Evolutionary conservation across 2,113 vertebrate genomes (phyloP), one percentile per base, ranked within the genome.

Genomic region (Smithornis capensis): DNA sequence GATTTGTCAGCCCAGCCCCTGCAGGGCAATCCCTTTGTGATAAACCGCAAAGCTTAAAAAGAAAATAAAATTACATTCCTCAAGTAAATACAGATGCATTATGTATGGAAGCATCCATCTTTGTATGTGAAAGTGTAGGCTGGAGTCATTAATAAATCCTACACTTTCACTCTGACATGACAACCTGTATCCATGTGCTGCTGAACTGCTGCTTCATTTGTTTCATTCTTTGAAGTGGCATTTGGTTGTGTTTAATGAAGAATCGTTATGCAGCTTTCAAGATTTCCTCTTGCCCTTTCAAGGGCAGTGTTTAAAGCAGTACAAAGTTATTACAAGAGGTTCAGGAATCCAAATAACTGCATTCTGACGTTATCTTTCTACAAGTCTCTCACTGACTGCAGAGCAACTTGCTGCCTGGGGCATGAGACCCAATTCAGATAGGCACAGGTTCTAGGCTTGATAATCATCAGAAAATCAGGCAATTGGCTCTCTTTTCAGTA

Each of bases 321-420:
- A 35, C 50, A n/a, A 76, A 95, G 91, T 91, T 87, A 73, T 35
- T 85, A 45, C 37, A 69, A 76, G 65, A 67, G 62, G 56, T 87
- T 81, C 73, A 52, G 69, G 59, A 89, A 91, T 75, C 38, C 1
- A 3, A 63, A 82, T 57, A 68, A 79, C 70, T 79, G 53, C 40
- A 23, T 56, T 76, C 49, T 82, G 49, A 69, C 2, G 0, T 75
- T 92, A 29, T 65, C 83, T 75, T 95, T 71, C 57, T 60, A 3
- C 15, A 23, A 68, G 40, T 40, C 35, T 86, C 49, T 25, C 62
- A 53, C 65, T 65, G 87, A 45, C 64, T 80, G 24, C 8, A 3
- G 80, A 95, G 67, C 65, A 79, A 94, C 49, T 92, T n/a, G 19
- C 87, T 92, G 92, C 77, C 89, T 84, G 70, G 77, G 50, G 89